Evolutionary conservation across 2,888 invertebrate genomes (phyloP), one percentile per base, ranked within the genome.

Genomic region (Alentia gelatinosa): DNA sequence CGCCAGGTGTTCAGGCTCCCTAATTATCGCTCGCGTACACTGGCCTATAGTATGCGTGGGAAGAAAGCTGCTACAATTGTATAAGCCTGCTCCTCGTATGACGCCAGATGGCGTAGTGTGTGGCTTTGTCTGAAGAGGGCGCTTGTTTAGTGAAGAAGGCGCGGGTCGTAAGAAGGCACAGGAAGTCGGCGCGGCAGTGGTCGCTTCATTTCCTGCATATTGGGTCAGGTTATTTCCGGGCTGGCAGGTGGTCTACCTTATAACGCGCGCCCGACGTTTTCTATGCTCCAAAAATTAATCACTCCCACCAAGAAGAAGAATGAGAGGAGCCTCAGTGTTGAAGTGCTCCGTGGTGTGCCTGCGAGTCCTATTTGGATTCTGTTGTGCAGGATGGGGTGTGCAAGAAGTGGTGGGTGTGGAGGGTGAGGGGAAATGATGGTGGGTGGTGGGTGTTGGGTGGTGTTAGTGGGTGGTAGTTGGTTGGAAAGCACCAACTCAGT

Each of bases 131-230:
- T n/a, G n/a, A n/a, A n/a, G n/a, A n/a, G n/a, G n/a, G n/a, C n/a
- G n/a, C n/a, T n/a, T n/a, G n/a, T n/a, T n/a, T n/a, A n/a, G n/a
- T n/a, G n/a, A n/a, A n/a, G n/a, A n/a, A n/a, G n/a, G n/a, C n/a
- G n/a, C 12, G 39, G 23, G 39, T 37, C 35, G 30, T 35, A 39
- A 83, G 83, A 35, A 5, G 37, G 4, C 40, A 35, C 5, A 23
- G 86, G 86, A 42, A 47, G 86, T 50, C 42, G 33, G 86, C 15
- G 47, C 47, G 42, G 86, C 30, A n/a, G 47, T 86, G 86, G 42
- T 47, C 23, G 42, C 86, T 86, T 86, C 86, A 86, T 86, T 86
- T 86, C 86, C 86, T 42, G 47, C 47, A 79, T 86, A 47, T 86
- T 12, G 86, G 86, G 86, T 40, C 50, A 47, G 35, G 4, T 47